Evolutionary conservation across 1,140 invertebrate species (phyloP), one percentile per base, ranked within the genome.

Genomic region (Ips typographus): DNA sequence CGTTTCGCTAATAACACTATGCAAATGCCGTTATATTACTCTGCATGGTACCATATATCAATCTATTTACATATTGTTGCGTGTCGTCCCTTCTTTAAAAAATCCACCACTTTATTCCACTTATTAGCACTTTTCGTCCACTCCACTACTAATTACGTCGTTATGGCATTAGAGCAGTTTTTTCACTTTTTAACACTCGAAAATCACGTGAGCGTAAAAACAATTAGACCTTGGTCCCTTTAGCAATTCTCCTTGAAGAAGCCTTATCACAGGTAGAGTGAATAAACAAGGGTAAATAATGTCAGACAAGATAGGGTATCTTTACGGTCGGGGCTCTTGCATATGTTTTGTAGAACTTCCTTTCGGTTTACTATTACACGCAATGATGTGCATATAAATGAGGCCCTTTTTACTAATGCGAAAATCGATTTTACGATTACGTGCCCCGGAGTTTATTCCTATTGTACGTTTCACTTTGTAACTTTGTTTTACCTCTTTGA

Each of bases 361-460:
- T 76, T 73, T 71, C 65, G 69, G 71, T 71, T 59, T 65, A 40
- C 71, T 71, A 68, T 72, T 64, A 60, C 76, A 77, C 76, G 76
- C 76, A 73, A 77, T 76, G 76, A 77, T 77, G 76, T 76, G 76
- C 76, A 77, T 76, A 77, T 76, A 73, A 77, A 77, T 77, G 67
- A 68, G 64, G 42, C 56, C 36, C 44, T 56, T 58, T 68, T 59
- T 64, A 68, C 43, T 41, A 65, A 40, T 57, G 66, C 67, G 44
- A 69, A 68, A 63, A 72, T 72, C 63, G 63, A 56, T 65, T 63
- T 42, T 37, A 8, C 39, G 52, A 8, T 49, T 49, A 49, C 44
- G 44, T 49, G 44, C 22, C 22, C 22, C 22, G 22, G 22, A 22
- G 22, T 22, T 22, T 22, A 22, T 22, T 22, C 22, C 22, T 22